These are phyloP conservation scores for Coracopsis vasa DNA, from an alignment of 2,113 vertebrate genomes.

Conservation along the genomic window DNA sequence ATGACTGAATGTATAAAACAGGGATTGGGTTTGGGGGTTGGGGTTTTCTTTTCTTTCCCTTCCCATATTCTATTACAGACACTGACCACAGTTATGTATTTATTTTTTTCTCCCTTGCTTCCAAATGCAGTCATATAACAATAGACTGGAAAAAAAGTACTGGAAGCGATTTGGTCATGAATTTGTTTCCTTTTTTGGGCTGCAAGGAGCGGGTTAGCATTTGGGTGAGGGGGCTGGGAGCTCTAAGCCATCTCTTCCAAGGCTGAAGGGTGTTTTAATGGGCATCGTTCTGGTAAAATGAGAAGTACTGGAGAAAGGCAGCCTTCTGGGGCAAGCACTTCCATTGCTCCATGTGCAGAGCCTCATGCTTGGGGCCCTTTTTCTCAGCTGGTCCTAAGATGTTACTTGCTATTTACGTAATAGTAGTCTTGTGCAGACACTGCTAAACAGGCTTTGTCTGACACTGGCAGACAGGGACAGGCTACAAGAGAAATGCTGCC, in stretches of 20 bases:
- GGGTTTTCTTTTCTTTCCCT: background rate
- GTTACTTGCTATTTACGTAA: background rate
- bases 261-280: background rate
- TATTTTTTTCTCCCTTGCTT: constrained; percentile 27
- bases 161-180: constrained; percentile 18
- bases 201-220: background rate
- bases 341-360: background rate
- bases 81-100: constrained; percentile 48
- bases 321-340: background rate
- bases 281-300: background rate
- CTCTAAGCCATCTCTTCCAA: background rate
- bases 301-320: background rate
- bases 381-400: background rate
- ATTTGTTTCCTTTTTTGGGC: constrained; percentile 62
- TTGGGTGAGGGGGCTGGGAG: background rate
- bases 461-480: background rate
- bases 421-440: background rate
- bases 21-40: background rate
- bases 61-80: background rate
- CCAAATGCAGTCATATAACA: constrained; percentile 56
- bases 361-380: background rate
- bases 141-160: constrained; percentile 28
- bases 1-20: background rate
- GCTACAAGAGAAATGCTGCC: background rate
- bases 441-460: background rate